A percentile compares a stretch with the other conserved stretches of the same genome.
Evolutionary conservation across 2,888 invertebrate species (phyloP).

Genomic region (Phasia obesa): DNA sequence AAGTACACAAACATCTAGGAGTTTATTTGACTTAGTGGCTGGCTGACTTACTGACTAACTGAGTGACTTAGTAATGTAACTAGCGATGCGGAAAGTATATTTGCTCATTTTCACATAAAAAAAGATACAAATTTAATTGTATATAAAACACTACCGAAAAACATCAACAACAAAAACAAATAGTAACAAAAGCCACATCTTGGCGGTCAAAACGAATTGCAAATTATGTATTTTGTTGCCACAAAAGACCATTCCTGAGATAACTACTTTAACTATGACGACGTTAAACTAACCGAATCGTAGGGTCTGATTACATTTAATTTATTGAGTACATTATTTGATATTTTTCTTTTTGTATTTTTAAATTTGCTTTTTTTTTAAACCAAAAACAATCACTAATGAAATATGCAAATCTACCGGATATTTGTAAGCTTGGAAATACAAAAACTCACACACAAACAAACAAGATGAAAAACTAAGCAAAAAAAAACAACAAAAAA

Average conservation of each 20-base stretch:
- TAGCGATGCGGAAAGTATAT: constrained; percentile 69
- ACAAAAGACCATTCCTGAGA: constrained; percentile 51
- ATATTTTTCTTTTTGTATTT: constrained; percentile 3
- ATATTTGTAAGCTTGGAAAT: constrained; percentile 53
- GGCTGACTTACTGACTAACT: constrained; percentile 59
- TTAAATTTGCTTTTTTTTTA: too few relatives aligned
- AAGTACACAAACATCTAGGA: background rate
- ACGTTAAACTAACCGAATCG: constrained; percentile 67
- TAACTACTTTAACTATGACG: constrained; percentile 61
- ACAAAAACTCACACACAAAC: constrained; percentile 10
- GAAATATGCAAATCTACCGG: constrained; percentile 66
- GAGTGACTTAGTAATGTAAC: constrained; percentile 64
- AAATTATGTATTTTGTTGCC: constrained; percentile 60
- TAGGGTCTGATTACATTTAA: constrained; percentile 58
- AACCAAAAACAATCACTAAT: constrained; percentile 5
- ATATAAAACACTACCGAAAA: constrained; percentile 37
- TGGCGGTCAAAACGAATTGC: constrained; percentile 67
- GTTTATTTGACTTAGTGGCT: constrained; percentile 27
- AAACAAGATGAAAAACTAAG: background rate
- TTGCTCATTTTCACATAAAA: constrained; percentile 65
- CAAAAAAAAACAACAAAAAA: constrained; percentile 7
- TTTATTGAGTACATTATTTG: constrained; percentile 39
- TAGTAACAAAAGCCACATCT: constrained; percentile 50
- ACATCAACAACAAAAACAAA: constrained; percentile 14
- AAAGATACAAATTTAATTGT: background rate